Conservation (phyloP, 2,113 vertebrate species). For the Sturnus vulgaris region DNA sequence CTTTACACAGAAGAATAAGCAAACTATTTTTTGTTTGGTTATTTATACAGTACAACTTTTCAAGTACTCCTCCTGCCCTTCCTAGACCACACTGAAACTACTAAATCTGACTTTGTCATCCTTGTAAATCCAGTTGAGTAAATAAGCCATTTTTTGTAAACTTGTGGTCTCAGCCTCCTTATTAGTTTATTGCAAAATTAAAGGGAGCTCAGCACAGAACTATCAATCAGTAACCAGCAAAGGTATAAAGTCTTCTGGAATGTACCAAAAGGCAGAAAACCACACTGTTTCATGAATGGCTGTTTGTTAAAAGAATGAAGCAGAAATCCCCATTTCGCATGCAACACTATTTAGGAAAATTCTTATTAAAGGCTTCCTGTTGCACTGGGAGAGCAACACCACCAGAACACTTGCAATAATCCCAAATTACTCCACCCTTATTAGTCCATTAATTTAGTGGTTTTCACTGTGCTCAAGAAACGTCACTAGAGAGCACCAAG, state of each 20-base stretch:
- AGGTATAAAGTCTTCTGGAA: conserved; percentile 71
- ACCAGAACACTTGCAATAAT: conserved; percentile 50
- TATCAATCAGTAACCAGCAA: conserved; percentile 75
- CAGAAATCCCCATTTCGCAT: conserved; percentile 19
- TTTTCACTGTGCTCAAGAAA: conserved; percentile 32
- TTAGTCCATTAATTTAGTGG: conserved; percentile 44
- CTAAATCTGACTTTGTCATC: conserved; percentile 66
- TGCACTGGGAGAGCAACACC: conserved; percentile 46
- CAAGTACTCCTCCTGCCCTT: conserved; percentile 51
- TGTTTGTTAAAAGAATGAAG: conserved; percentile 55
- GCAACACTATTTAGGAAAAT: conserved; percentile 62
- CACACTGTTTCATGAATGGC: conserved; percentile 40
- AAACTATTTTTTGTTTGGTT: conserved; percentile 59
- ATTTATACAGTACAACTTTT: conserved; percentile 54
- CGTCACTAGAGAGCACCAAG: conserved; percentile 14
- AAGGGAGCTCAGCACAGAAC: conserved; percentile 66
- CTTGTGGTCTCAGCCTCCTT: conserved; percentile 72
- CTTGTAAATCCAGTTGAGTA: conserved; percentile 67
- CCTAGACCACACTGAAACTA: conserved; percentile 69
- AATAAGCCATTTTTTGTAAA: conserved; percentile 74
- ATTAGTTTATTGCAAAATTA: conserved; percentile 82
- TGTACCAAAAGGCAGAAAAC: conserved; percentile 3
- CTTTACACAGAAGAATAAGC: conserved; percentile 17
- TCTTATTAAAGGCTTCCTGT: conserved; percentile 71
- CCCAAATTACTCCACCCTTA: conserved; percentile 27